Base-by-base conservation (phyloP, 2,797 vertebrate species). In the Onychomys arenicola region DNA sequence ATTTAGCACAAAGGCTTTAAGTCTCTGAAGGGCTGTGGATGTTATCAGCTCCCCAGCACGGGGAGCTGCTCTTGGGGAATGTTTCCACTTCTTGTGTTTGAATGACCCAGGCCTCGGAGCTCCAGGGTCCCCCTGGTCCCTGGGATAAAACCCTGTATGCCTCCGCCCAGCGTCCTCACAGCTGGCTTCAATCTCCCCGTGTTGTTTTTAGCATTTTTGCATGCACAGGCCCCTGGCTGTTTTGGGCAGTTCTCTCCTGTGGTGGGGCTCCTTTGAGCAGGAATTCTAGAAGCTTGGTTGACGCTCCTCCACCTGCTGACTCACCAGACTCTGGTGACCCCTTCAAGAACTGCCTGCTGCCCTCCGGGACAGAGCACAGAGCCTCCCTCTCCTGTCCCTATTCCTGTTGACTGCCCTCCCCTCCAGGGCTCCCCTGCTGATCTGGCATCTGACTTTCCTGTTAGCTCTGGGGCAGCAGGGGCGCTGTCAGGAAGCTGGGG, bases 171-270 rank as follows among this genome's bases (percentile, higher is more conserved):
- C 43, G 52, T 49, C 90, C 61, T 91, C 17, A 46, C 32, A 89
- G 96, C 89, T 93, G 94, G 73, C 73, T 37, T 94, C 82, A 75
- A 89, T 86, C 92, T 93, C 92, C 76, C 81, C 8, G 65, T 94
- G 13, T 92, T 97, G 90, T 94, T 65, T 73, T 96, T 89, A 83
- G 94, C 80, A 75, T 96, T 78, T 94, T 83, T 85, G 78, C 71
- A 65, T 0, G 59, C 6, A 14, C 7, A 32, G 46, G 40, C 37
- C 67, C 43, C 87, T 81, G 93, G 37, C 76, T 90, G 52, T 81
- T 69, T 77, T 91, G 63, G 2, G 83, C 59, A 5, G 25, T 73
- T 14, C 34, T 11, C 4, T n/a, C 82, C 80, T 14, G 75, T 52
- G 23, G 94, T 32, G 37, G 89, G 88, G 89, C 83, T n/a, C 7